These are phyloP conservation scores for Cheilosia variabilis DNA, from an alignment of 2,888 invertebrate species.

Conservation along the genomic window DNA sequence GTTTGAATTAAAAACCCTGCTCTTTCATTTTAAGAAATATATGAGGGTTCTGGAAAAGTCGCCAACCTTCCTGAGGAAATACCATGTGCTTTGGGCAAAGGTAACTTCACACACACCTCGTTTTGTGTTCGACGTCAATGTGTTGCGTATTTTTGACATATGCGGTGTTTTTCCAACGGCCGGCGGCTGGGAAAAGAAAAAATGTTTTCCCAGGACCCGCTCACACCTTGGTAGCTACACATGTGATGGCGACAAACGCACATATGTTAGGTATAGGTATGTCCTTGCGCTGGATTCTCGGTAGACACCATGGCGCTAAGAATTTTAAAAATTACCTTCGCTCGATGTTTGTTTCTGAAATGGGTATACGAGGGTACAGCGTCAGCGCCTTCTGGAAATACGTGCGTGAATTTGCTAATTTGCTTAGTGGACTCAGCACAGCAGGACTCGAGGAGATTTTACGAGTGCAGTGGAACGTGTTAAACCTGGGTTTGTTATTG, in stretches of 20 bases:
- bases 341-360: conserved; percentile 24
- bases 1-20: no score
- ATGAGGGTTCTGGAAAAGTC: not conserved
- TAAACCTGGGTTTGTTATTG: conserved; percentile 59
- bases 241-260: conserved; percentile 50
- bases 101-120: not conserved
- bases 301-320: conserved; percentile 70
- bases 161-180: conserved; percentile 64
- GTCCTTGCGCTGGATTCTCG: conserved; percentile 21
- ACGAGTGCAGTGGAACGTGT: conserved; percentile 37
- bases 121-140: conserved; percentile 31
- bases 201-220: conserved; percentile 40
- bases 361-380: conserved; percentile 43
- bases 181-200: conserved; percentile 2
- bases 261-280: conserved; percentile 33
- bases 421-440: not conserved
- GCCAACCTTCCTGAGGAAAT: conserved; percentile 5
- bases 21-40: not conserved
- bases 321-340: conserved; percentile 38
- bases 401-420: conserved; percentile 62
- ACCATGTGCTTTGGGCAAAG: not conserved
- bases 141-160: conserved; percentile 70
- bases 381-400: conserved; percentile 64
- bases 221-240: conserved; percentile 39
- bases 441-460: not conserved